Evolutionary conservation across 2,888 invertebrate genomes (phyloP).

Genomic region (Nomada ruficornis): DNA sequence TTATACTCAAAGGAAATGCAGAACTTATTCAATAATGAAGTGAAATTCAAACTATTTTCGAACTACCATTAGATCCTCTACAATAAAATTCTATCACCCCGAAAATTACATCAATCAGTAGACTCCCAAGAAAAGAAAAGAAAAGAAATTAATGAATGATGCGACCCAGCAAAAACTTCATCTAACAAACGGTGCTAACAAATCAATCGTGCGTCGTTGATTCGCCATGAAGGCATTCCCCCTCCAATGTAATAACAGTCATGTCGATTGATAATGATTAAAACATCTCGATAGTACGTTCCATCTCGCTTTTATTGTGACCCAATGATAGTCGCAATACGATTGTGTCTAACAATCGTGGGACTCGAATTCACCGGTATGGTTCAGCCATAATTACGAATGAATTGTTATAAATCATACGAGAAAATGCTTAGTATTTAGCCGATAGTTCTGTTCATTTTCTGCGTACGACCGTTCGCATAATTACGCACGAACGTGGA

Average conservation of each 20-base stretch:
- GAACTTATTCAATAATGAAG: no score
- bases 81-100: no score
- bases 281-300: constrained; percentile 18
- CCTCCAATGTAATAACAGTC: constrained; percentile 39
- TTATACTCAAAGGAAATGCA: no score
- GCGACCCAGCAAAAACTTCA: not conserved
- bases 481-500: constrained; percentile 40
- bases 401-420: constrained; percentile 39
- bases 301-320: constrained; percentile 38
- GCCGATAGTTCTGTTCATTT: constrained; percentile 28
- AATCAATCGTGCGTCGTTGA: not conserved
- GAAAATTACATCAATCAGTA: no score
- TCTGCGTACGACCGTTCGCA: constrained; percentile 17
- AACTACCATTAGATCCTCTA: no score
- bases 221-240: constrained; percentile 11
- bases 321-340: constrained; percentile 35
- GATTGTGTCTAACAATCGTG: constrained; percentile 22
- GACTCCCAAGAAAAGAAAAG: no score
- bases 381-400: constrained; percentile 29
- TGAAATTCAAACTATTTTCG: no score
- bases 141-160: not conserved
- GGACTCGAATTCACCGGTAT: constrained; percentile 2
- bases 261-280: constrained; percentile 46
- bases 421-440: not conserved
- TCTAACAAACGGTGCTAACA: not conserved